Conservation (phyloP, 2,113 vertebrate genomes). For the Halichoerus grypus region DNA sequence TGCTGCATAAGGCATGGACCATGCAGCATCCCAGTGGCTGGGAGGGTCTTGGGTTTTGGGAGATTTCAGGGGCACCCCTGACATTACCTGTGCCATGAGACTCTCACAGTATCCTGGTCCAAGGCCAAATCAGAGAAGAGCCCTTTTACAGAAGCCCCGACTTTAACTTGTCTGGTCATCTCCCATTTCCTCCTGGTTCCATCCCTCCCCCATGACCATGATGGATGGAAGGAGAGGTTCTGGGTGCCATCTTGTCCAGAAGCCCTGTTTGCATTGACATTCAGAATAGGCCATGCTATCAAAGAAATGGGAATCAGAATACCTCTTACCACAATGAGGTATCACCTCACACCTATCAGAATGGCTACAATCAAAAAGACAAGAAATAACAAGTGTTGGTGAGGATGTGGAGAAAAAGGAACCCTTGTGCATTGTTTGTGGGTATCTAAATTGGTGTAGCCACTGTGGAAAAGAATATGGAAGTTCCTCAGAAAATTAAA, state of each 20-base stretch:
- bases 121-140: neutral
- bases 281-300: neutral
- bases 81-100: neutral
- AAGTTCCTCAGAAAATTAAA: neutral
- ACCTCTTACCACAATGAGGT: neutral
- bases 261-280: neutral
- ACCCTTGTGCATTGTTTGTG: neutral
- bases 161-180: no score
- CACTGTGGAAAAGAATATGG: neutral
- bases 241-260: neutral
- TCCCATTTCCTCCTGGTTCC: neutral
- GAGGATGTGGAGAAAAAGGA: neutral
- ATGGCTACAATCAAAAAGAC: neutral
- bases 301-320: neutral
- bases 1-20: neutral
- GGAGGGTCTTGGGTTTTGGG: neutral
- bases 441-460: neutral
- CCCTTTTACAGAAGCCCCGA: neutral
- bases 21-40: neutral
- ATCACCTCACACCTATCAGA: neutral
- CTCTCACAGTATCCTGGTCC: neutral
- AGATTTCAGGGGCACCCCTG: neutral
- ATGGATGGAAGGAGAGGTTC: neutral
- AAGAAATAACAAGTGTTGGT: neutral
- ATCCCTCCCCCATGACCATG: no score